Evolutionary conservation across 2,113 vertebrate genomes (phyloP), one percentile per base, ranked within the genome.

Genomic region (Scomber japonicus): DNA sequence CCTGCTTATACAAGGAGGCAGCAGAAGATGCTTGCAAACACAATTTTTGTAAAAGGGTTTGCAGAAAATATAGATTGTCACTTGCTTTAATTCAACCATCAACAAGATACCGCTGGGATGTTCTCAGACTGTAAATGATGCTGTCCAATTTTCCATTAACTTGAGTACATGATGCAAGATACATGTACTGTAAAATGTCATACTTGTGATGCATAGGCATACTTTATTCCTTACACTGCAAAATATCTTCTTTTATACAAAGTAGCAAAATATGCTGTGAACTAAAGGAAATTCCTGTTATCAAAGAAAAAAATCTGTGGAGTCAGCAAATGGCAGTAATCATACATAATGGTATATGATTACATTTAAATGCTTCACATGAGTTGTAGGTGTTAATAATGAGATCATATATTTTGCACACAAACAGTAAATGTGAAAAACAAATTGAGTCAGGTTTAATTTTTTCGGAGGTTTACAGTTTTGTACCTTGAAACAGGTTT

Each of bases 41-140:
- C 54, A 53, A 77, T 40, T 82, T 88, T 71, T 64, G 50, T 21
- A 45, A 55, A 75, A 80, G 11, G 55, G 13, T 53, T 72, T 49
- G 59, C 49, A 49, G 75, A 46, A 89, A 80, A 82, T 77, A 31
- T 66, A 86, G 75, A 86, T 79, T 66, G 75, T 74, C 79, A 69
- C 63, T 61, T 1, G 31, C 49, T 84, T 81, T 82, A 88, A 85
- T 85, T 81, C 59, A 80, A 27, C 75, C 67, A 67, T 85, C 82
- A 84, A 79, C 71, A 72, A 68, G 78, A 71, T 61, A 30, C 72
- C 59, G 78, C 78, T 63, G 48, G 63, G 55, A 64, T 80, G 70
- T 76, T 82, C 68, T 68, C 60, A 1, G 44, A 19, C 75, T 75
- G 70, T 78, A 78, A 83, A 82, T 76, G 72, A 78, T 67, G 67